A percentile compares a stretch with the other conserved stretches of the same genome.
Conservation (phyloP, 2,888 invertebrate species). For the Chloroclystis v-ata region DNA sequence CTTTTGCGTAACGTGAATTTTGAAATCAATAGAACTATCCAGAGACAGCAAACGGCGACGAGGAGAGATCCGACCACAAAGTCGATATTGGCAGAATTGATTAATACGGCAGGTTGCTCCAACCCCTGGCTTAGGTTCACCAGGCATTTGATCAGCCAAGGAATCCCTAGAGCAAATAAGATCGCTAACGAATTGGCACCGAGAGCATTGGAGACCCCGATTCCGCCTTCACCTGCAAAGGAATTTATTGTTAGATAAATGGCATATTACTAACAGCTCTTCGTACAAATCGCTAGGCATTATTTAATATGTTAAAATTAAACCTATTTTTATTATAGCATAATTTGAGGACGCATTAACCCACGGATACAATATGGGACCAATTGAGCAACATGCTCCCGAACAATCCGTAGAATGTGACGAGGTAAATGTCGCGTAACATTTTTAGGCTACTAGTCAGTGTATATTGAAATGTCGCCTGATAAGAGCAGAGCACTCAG, state of each 20-base stretch:
- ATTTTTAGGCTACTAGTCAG: no score
- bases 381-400: no score
- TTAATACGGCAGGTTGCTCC: constrained; percentile 74
- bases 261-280: no score
- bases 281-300: no score
- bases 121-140: constrained; percentile 68
- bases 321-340: no score
- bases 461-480: no score
- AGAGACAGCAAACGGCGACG: constrained; percentile 84
- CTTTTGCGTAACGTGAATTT: constrained; percentile 83
- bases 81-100: constrained; percentile 88
- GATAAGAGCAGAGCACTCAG: no score
- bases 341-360: no score
- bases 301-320: no score
- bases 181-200: constrained; percentile 93
- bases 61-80: constrained; percentile 89
- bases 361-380: no score
- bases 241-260: constrained; percentile 24
- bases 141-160: constrained; percentile 89
- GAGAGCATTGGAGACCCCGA: constrained; percentile 91
- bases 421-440: no score
- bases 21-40: constrained; percentile 81
- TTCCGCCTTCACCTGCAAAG: constrained; percentile 86
- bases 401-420: no score
- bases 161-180: constrained; percentile 87